Evolutionary conservation across 53 echinoderm and acorn worm species (phyloP), one percentile per base, ranked within the genome.

Genomic region (Paelopatides confundens): DNA sequence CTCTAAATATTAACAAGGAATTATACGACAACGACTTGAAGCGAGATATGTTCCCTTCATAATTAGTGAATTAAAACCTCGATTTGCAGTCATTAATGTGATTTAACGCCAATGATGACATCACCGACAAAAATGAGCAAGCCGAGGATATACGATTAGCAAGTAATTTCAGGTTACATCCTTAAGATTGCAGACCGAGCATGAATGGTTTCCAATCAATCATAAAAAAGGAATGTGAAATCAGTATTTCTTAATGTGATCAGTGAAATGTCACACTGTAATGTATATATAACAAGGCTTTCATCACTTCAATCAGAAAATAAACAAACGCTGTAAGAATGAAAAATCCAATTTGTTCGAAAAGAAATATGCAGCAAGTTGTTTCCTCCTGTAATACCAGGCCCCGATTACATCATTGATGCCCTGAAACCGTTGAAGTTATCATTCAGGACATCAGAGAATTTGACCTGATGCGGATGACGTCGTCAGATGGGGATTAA

Each of bases 81-180:
- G 18, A 58, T 58, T 58, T 21, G 6, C 58, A 58, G 58, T 58
- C 58, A 58, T 58, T 58, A 58, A 58, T 58, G 58, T 58, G 58
- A 58, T 58, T 58, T 58, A 58, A 58, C 58, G 58, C 58, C 58
- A 58, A 58, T 58, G 58, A 58, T 58, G 58, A 58, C 58, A 21
- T 23, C 58, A 23, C 24, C 26, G 58, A 58, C 21, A 23, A 58
- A 58, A 26, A 3, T 58, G 58, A 58, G 58, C 58, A 58, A 58
- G 58, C 58, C 4, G 5, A 15, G 58, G n/a, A 15, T 17, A 58
- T 23, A 58, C 3, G 21, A 58, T 58, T 58, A 58, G 58, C 15
- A 23, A 58, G 58, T 21, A 58, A 58, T 58, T 58, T 58, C 58
- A 58, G 58, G 58, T 58, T 58, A 58, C n/a, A 58, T 21, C n/a